Base-by-base conservation (phyloP, 1,140 invertebrate genomes). In the Spodoptera frugiperda region DNA sequence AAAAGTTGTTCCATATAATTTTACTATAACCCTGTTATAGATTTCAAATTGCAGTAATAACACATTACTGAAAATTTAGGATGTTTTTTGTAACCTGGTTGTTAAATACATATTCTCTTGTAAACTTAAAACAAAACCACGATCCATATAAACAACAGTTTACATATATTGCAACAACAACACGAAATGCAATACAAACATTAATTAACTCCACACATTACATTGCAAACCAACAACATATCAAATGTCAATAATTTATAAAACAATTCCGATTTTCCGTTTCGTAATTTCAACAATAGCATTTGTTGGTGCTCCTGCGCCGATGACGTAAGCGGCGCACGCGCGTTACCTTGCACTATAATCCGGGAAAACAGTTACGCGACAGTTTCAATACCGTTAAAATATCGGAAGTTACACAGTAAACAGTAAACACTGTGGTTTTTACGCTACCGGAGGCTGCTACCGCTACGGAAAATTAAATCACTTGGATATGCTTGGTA, bases 311-410 rank as follows among this genome's bases (percentile, higher is more conserved):
- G 55, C 15, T 63, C 59, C 33, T 63, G 59, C 59, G 59, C 44
- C 19, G 25, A 39, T 67, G 63, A 67, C 63, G 63, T 49, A 48
- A 49, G 44, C 63, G 0, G 44, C 46, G 44, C 57, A 15, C 14
- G 25, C 57, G 57, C 57, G 30, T 15, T 61, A 15, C 25, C 15
- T 12, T 61, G 14, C 57, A 15, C 10, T 74, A 30, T 76, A 76
- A 76, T 67, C 49, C 17, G 61, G 11, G 61, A n/a, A 67, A 76
- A 76, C 74, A 68, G 74, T 76, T 67, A 67, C 44, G 39, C 49
- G 74, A 55, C 46, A 46, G 49, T 75, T 53, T 46, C 9, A 17
- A 19, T 48, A 68, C 74, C 61, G 61, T 76, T 76, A 76, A 65
- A 53, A 25, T 67, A 57, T 68, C 33, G 49, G 53, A 55, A 46